Evolutionary conservation across 2,113 vertebrate species (phyloP).

Genomic region (Serilophus lunatus): DNA sequence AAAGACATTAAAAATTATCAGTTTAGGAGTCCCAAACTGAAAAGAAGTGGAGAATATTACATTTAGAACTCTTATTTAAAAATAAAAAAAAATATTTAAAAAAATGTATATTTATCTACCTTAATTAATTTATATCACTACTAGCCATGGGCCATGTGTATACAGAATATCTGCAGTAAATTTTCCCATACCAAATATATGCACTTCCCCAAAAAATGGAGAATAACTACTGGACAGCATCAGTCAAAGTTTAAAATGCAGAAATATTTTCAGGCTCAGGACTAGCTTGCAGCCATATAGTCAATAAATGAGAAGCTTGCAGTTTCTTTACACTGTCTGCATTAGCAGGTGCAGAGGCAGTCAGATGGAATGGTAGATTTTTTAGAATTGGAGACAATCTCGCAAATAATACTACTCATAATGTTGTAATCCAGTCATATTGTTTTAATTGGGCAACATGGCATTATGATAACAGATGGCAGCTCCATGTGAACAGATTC

Average conservation of each 20-base stretch:
- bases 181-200: neutral
- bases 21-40: neutral
- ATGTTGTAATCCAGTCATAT: conserved; percentile 45
- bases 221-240: neutral
- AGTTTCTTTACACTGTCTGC: neutral
- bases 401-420: conserved; percentile 45
- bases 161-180: neutral
- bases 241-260: conserved; percentile 26
- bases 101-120: neutral
- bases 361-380: conserved; percentile 37
- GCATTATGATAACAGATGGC: conserved; percentile 70
- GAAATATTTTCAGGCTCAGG: conserved; percentile 26
- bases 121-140: neutral
- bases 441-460: conserved; percentile 58
- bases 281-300: neutral
- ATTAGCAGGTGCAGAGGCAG: conserved; percentile 57
- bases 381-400: conserved; percentile 31
- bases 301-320: conserved; percentile 33
- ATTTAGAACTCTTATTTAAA: neutral
- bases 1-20: neutral
- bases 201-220: conserved; percentile 2
- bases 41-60: neutral
- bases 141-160: neutral
- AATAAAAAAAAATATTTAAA: neutral
- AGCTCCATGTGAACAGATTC: conserved; percentile 58